Evolutionary conservation across 2,888 invertebrate genomes (phyloP), one percentile per base, ranked within the genome.

Genomic region (Latheticus oryzae): DNA sequence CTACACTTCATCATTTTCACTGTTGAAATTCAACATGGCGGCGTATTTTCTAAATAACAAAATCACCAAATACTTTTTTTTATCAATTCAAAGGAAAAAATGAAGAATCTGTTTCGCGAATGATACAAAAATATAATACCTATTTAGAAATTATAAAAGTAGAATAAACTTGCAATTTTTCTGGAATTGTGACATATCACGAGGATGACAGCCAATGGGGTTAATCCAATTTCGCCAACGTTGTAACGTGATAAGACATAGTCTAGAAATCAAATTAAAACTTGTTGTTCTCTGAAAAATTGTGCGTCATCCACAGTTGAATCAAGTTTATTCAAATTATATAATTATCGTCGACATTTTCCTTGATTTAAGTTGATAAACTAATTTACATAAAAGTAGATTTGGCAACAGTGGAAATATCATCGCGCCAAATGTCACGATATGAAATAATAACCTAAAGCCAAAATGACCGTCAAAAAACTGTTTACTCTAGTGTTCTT

Each of bases 1-100:
- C 58, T 58, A 58, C 58, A 58, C 58, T 58, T 53, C 53, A 53
- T 58, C 56, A 56, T 56, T 56, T 56, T 56, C 55, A 47, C 55
- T 30, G 47, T 13, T 21, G 38, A 40, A 56, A 56, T 53, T 28
- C 58, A 58, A 58, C 53, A 58, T 58, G 58, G 58, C 58, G 53
- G 23, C 42, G 42, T 37, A 26, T 45, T 54, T 54, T 54, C 43
- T 35, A 23, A 7, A 23, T 4, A 24, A 35, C 21, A 13, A 21
- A 13, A 40, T 40, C 32, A 40, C 7, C 30, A 51, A 30, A 42
- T 7, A 12, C 38, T 5, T 7, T 33, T 19, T 5, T 9, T 9
- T 28, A 8, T 33, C 12, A 33, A 16, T 33, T n/a, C n/a, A n/a
- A n/a, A n/a, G n/a, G n/a, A n/a, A n/a, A n/a, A n/a, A n/a, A n/a